phyloP scores from a whole-genome alignment of 2,888 invertebrate genomes.

The Octonoba sinensis region DNA sequence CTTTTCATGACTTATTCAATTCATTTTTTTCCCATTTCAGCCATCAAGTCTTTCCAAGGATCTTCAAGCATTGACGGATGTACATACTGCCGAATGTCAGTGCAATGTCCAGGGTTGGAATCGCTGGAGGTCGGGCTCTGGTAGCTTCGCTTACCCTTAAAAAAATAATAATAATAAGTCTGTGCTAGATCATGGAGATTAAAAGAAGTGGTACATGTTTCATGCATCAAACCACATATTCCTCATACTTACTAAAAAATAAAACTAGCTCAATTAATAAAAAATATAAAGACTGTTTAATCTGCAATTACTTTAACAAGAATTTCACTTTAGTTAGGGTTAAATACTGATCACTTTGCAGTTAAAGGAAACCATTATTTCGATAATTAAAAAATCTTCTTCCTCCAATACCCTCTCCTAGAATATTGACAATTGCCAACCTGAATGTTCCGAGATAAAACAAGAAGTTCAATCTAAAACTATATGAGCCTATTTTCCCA shows the following conservation, averaged over 20 bases:
- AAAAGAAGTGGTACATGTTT: background rate
- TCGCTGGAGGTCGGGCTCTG: conserved; percentile 4
- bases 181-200: background rate
- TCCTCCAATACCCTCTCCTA: no score
- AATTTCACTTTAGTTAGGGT: background rate
- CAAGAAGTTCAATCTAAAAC: no score
- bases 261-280: background rate
- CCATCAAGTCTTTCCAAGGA: conserved; percentile 39
- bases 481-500: no score
- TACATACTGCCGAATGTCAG: conserved; percentile 39
- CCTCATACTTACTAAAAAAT: background rate
- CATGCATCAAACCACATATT: background rate
- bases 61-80: conserved; percentile 47
- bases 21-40: conserved; percentile 4
- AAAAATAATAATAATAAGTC: background rate
- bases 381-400: no score
- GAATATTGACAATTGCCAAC: no score
- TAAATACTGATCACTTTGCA: no score
- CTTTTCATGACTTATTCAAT: background rate
- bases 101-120: conserved; percentile 14
- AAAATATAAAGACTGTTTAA: background rate
- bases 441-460: no score
- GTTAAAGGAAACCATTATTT: no score
- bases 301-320: background rate
- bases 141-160: background rate